A percentile compares a stretch with the other conserved stretches of the same genome.
Conservation (phyloP, 2,113 vertebrate genomes). For the Condylura cristata region DNA sequence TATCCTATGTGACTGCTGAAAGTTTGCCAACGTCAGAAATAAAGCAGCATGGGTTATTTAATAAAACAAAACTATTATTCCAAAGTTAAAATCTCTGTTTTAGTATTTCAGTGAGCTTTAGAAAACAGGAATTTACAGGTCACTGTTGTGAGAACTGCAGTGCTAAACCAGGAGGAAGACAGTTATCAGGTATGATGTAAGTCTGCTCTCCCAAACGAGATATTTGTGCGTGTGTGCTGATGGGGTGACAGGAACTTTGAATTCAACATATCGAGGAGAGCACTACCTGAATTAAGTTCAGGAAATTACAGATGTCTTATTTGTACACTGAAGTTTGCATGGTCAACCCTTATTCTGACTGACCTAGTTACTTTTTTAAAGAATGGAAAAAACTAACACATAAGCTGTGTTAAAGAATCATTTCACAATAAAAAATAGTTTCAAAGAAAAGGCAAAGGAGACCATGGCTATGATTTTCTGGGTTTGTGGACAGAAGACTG, state of each 20-base stretch:
- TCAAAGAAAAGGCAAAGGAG: background rate
- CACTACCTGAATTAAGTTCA: background rate
- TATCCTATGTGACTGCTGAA: background rate
- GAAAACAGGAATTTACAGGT: background rate
- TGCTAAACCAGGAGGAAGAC: background rate
- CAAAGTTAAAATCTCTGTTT: slow-evolving; percentile 1
- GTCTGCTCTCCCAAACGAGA: background rate
- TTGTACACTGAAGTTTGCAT: background rate
- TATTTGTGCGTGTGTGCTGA: background rate
- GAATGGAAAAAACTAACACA: background rate
- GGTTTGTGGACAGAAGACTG: background rate
- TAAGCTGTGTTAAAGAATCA: no score
- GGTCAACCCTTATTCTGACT: background rate
- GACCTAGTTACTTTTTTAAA: background rate
- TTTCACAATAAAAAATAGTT: no score
- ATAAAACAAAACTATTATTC: slow-evolving; percentile 27
- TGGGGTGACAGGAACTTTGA: background rate
- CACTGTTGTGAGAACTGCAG: background rate
- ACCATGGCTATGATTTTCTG: background rate
- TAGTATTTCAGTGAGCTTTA: background rate
- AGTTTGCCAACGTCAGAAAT: background rate
- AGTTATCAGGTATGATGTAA: background rate
- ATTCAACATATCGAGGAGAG: background rate
- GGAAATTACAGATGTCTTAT: background rate
- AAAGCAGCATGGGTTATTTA: background rate